These are phyloP conservation scores for Sceloporus tristichus DNA, from an alignment of 2,113 vertebrate genomes.

Conservation along the genomic window DNA sequence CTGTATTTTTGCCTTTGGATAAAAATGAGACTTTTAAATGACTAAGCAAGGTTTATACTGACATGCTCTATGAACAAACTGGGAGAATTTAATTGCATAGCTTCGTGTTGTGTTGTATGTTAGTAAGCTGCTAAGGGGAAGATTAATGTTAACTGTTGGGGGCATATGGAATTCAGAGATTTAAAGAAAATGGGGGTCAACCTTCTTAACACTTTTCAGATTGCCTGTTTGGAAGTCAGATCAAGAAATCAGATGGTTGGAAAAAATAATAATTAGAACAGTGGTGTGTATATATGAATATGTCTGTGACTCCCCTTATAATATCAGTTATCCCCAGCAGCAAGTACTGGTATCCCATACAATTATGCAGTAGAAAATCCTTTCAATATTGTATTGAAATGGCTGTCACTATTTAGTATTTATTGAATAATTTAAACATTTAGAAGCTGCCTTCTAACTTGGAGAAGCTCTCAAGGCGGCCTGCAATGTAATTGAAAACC, in stretches of 20 bases:
- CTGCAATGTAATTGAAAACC: neutral
- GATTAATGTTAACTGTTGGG: constrained; percentile 52
- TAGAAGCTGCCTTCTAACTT: neutral
- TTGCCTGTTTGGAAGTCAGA: constrained; percentile 41
- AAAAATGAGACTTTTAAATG: constrained; percentile 52
- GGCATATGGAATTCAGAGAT: constrained; percentile 41
- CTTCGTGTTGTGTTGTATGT: constrained; percentile 37
- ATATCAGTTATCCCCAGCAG: neutral
- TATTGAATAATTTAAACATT: neutral
- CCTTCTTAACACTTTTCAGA: constrained; percentile 33
- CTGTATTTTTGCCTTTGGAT: constrained; percentile 5
- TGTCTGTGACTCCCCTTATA: neutral
- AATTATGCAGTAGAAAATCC: neutral
- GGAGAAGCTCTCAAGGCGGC: neutral
- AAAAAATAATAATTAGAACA: constrained; percentile 40
- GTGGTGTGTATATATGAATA: neutral
- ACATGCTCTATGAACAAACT: constrained; percentile 42
- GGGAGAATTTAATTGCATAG: constrained; percentile 56
- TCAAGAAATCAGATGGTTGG: constrained; percentile 41
- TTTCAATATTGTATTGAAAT: neutral
- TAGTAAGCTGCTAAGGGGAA: constrained; percentile 54
- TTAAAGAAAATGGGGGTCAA: constrained; percentile 64
- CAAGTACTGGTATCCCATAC: neutral
- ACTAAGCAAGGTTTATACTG: constrained; percentile 33
- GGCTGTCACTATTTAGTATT: neutral